Percentiles rank a stretch among this genome's conserved stretches.
These are phyloP conservation scores for Epistrophella euchroma DNA, from an alignment of 2,888 invertebrate genomes.

Conservation along the genomic window DNA sequence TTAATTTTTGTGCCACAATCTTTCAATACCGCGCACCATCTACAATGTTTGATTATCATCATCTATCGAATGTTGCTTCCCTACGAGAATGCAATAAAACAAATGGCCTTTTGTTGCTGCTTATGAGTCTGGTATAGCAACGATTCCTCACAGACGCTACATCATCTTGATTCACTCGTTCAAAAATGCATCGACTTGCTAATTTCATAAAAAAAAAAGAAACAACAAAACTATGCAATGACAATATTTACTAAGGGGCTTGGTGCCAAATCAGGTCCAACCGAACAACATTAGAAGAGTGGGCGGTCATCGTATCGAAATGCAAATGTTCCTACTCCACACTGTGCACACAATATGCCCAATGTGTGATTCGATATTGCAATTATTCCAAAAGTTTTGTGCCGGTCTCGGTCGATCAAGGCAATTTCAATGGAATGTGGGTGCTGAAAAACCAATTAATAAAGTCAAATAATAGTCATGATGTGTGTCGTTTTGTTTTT, in stretches of 20 bases:
- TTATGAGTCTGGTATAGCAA: constrained; percentile 11
- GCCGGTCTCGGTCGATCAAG: neutral
- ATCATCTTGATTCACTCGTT: constrained; percentile 36
- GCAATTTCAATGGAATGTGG: constrained; percentile 41
- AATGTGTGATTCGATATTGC: constrained; percentile 61
- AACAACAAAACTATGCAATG: constrained; percentile 20
- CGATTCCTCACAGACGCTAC: constrained; percentile 8
- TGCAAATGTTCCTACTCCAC: constrained; percentile 55
- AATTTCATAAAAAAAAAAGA: constrained; percentile 43
- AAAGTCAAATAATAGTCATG: constrained; percentile 25
- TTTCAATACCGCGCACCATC: neutral
- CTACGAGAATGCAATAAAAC: constrained; percentile 43
- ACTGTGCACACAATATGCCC: constrained; percentile 6
- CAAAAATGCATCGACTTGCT: constrained; percentile 37
- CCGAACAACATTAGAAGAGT: constrained; percentile 17
- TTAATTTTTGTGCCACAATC: constrained; percentile 23
- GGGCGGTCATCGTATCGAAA: constrained; percentile 43
- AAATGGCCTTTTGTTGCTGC: constrained; percentile 38
- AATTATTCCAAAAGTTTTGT: constrained; percentile 59
- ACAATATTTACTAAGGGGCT: constrained; percentile 43
- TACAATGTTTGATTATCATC: constrained; percentile 3
- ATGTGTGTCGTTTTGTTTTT: constrained; percentile 15
- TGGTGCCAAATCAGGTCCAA: constrained; percentile 6
- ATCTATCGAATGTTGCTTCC: constrained; percentile 25
- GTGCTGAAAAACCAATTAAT: constrained; percentile 59